Evolutionary conservation across 2,888 invertebrate genomes (phyloP).

Genomic region (Epistrophe grossulariae): DNA sequence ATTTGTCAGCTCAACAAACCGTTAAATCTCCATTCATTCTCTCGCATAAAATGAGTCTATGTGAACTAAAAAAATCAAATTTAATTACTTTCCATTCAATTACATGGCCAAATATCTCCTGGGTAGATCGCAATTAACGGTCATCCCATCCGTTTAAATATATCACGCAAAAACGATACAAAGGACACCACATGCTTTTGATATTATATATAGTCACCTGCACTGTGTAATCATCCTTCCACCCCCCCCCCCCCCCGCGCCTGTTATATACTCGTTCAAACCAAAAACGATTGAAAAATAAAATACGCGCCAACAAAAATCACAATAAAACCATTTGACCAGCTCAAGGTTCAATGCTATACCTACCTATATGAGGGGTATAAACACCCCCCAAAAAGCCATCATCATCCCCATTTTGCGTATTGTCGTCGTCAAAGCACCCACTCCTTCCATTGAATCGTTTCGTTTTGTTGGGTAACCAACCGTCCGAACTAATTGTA

Average conservation of each 20-base stretch:
- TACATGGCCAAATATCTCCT: slow-evolving; percentile 66
- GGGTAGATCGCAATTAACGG: slow-evolving; percentile 68
- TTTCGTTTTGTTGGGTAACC: slow-evolving; percentile 57
- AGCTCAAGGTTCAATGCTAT: slow-evolving; percentile 29
- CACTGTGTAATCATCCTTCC: slow-evolving; percentile 20
- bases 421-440: slow-evolving; percentile 7
- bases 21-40: slow-evolving; percentile 39
- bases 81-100: slow-evolving; percentile 69
- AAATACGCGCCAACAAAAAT: slow-evolving; percentile 71
- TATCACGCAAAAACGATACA: slow-evolving; percentile 37
- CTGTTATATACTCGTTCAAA: too few species aligned
- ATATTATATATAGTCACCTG: slow-evolving; percentile 30
- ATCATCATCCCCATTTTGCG: slow-evolving; percentile 4
- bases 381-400: slow-evolving; percentile 8
- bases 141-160: slow-evolving; percentile 66
- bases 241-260: too few species aligned
- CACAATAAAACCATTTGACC: slow-evolving; percentile 71
- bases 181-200: slow-evolving; percentile 44
- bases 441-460: slow-evolving; percentile 8
- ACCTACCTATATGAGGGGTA: neutral
- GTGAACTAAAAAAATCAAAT: slow-evolving; percentile 49
- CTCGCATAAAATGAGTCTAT: neutral
- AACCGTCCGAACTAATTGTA: slow-evolving; percentile 76
- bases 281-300: slow-evolving; percentile 45
- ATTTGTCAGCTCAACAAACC: slow-evolving; percentile 46